phyloP scores from a whole-genome alignment of 2,797 vertebrate genomes.

The Darevskia mixta region DNA sequence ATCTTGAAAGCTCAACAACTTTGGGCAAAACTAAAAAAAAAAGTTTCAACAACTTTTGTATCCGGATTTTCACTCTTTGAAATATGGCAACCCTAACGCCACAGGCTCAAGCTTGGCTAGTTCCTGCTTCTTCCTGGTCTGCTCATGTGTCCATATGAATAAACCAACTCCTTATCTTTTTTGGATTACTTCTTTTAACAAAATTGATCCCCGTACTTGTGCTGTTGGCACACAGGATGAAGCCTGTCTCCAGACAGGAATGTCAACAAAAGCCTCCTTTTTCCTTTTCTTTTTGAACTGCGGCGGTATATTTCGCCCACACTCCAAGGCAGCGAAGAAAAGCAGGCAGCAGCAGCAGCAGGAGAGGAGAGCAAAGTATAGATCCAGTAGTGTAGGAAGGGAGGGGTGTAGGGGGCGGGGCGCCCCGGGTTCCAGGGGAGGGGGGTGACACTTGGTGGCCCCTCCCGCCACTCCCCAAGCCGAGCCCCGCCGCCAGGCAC shows the following conservation, averaged over 20 bases:
- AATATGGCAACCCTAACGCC: too few species aligned
- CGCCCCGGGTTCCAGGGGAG: too few species aligned
- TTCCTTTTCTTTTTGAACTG: background rate
- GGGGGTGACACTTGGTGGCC: too few species aligned
- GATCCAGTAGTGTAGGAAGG: too few species aligned
- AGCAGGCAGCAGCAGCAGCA: background rate
- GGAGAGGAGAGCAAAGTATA: background rate
- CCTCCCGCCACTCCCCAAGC: too few species aligned
- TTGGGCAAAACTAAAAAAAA: too few species aligned
- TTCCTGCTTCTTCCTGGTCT: background rate
- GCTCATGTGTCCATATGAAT: background rate
- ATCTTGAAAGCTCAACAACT: too few species aligned
- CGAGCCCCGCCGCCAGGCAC: too few species aligned
- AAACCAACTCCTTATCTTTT: background rate
- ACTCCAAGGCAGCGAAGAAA: background rate
- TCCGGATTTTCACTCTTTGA: too few species aligned
- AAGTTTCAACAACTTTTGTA: too few species aligned
- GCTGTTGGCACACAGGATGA: background rate
- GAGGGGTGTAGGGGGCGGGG: too few species aligned
- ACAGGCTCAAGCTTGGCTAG: too few species aligned
- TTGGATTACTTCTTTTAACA: background rate
- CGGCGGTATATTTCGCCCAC: background rate
- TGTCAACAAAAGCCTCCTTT: background rate
- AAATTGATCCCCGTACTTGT: background rate
- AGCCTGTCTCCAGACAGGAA: background rate